Base-by-base conservation (phyloP, 2,888 invertebrate species). In the Mantis religiosa region DNA sequence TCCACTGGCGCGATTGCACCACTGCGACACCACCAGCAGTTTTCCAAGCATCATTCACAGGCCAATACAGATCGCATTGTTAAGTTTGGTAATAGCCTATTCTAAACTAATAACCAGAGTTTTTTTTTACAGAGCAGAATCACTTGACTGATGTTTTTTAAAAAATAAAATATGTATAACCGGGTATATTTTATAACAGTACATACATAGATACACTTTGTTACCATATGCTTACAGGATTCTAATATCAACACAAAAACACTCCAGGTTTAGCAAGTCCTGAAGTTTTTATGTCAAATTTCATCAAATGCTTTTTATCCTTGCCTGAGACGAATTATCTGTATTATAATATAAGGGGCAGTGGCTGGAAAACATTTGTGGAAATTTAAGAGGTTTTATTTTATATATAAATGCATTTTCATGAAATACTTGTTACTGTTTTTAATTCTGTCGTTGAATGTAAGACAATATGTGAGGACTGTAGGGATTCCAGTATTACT, bases 131-230 rank as follows among this genome's bases (percentile, higher is more conserved):
- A 87, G 87, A 41, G 87, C 87, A 87, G 87, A 87, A 87, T 87
- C 54, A 87, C 41, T 28, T 82, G 87, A 87, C 87, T 87, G 87
- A 87, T 87, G 87, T 87, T 87, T 87, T 87, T 87, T 87, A 71
- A 82, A n/a, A 82, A 87, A 85, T 12, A 87, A 34, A 87, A 82
- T 82, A 41, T 87, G 87, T 87, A 87, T 82, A 87, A 89, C 89
- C 86, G 89, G 89, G 86, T 89, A 89, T 89, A 89, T 89, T 89
- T 89, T 89, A 86, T 89, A 87, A 86, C 81, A n/a, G 41, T 87
- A 87, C 87, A 87, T 87, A 82, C 87, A 82, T 87, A 87, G 82
- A 87, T 87, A 89, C 89, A 89, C 83, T 89, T 89, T 89, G 89
- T 89, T 89, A 89, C 89, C 89, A 87, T 87, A 87, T 87, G 87